phyloP scores from a whole-genome alignment of 2,113 vertebrate genomes.

The Ceyx cyanopectus region DNA sequence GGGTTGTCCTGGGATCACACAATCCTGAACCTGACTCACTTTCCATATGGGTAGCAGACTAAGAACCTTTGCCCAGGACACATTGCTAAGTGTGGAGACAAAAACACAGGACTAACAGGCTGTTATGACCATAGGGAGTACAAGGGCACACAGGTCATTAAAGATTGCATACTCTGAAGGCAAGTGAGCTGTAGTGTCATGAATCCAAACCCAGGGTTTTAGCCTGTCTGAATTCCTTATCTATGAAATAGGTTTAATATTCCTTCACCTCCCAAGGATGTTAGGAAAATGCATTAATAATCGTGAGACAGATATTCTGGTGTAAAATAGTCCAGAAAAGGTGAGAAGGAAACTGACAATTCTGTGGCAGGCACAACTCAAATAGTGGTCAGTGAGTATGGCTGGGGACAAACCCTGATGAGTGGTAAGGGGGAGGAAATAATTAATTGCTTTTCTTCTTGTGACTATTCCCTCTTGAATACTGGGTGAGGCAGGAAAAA shows the following conservation, averaged over 20 bases:
- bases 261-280: neutral
- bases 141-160: neutral
- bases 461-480: neutral
- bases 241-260: neutral
- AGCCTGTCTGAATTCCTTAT: neutral
- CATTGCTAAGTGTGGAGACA: neutral
- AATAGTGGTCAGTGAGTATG: neutral
- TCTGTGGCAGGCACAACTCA: neutral
- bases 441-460: neutral
- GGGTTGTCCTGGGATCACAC: neutral
- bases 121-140: accelerated
- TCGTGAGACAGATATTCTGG: neutral
- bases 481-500: neutral
- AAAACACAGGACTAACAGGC: neutral
- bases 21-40: neutral
- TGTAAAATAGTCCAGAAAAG: neutral
- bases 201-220: neutral
- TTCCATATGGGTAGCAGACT: neutral
- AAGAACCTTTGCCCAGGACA: neutral
- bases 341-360: neutral
- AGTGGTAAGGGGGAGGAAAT: neutral
- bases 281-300: neutral
- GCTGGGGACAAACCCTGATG: neutral
- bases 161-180: neutral
- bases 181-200: neutral